Base-by-base conservation (phyloP, 2,888 invertebrate genomes). In the Agrilus biguttatus region DNA sequence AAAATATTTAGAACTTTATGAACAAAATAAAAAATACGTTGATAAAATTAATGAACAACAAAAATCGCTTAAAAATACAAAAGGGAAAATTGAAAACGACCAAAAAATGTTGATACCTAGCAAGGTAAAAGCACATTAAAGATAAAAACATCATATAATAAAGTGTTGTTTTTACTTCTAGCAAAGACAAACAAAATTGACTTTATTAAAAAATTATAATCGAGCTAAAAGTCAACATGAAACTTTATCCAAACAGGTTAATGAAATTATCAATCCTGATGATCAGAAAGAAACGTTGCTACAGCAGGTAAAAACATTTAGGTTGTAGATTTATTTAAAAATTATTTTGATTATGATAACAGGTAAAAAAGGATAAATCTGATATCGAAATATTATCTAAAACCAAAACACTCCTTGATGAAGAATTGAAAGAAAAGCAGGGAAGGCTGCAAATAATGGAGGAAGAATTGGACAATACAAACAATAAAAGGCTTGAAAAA, bases 221-320 rank as follows among this genome's bases (percentile, higher is more conserved):
- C 43, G 48, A 19, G 47, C 51, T 41, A 52, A 53, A 40, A 19
- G 43, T 14, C 53, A 54, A 45, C 49, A 50, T 37, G 48, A 47
- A 13, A 51, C 51, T 37, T 45, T 57, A 19, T 42, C 49, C 19
- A 46, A 49, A 32, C 53, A 55, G 44, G 47, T 53, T 39, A 48
- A 54, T 42, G 52, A 55, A 39, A 53, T 54, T 28, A 45, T 53
- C 39, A 55, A 53, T 14, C 56, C 57, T 7, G 50, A 52, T 14
- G 51, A 57, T 45, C 55, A 57, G 45, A 48, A 55, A 35, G 56
- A 56, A 45, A 51, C 50, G 33, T 47, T 57, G 14, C 43, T 57
- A 13, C 51, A 54, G 40, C 55, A 57, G 46, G 55, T 54, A 42
- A 47, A 17, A 42, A 14, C 8, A 4, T 10, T 6, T 21, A 21